These are phyloP conservation scores for Drosophila suzukii DNA, from an alignment of 1,140 invertebrate genomes.

Conservation along the genomic window DNA sequence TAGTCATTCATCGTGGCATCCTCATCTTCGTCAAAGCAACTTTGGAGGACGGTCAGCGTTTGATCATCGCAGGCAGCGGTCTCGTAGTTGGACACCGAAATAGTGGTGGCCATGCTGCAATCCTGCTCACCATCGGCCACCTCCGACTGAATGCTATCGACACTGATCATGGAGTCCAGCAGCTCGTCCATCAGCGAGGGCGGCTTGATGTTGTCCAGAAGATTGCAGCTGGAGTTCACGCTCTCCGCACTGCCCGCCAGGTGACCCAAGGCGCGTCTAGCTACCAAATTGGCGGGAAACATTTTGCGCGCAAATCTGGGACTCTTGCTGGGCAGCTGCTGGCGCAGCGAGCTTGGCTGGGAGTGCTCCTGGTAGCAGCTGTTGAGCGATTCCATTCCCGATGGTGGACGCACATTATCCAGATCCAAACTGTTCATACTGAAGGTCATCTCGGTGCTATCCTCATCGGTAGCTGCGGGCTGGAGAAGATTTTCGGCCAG, in stretches of 20 bases:
- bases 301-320: slow-evolving; percentile 87
- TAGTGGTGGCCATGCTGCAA: slow-evolving; percentile 74
- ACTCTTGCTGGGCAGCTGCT: slow-evolving; percentile 74
- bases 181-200: slow-evolving; percentile 92
- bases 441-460: slow-evolving; percentile 85
- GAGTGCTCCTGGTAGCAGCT: slow-evolving; percentile 70
- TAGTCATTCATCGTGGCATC: slow-evolving; percentile 85
- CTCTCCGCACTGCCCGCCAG: slow-evolving; percentile 84
- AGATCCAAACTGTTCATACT: slow-evolving; percentile 88
- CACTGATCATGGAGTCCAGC: slow-evolving; percentile 92
- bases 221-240: slow-evolving; percentile 86
- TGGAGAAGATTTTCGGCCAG: slow-evolving; percentile 87
- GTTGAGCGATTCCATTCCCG: slow-evolving; percentile 87
- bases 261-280: slow-evolving; percentile 88
- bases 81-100: slow-evolving; percentile 80
- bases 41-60: slow-evolving; percentile 85
- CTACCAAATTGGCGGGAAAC: slow-evolving; percentile 87
- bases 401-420: slow-evolving; percentile 91
- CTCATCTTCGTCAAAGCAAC: slow-evolving; percentile 83
- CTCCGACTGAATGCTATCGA: slow-evolving; percentile 92
- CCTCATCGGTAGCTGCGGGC: slow-evolving; percentile 20
- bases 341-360: slow-evolving; percentile 70
- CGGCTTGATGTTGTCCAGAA: slow-evolving; percentile 91
- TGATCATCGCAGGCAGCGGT: slow-evolving; percentile 85
- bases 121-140: slow-evolving; percentile 86